These are phyloP conservation scores for Martes martes DNA, from an alignment of 2,113 vertebrate genomes.

Conservation along the genomic window DNA sequence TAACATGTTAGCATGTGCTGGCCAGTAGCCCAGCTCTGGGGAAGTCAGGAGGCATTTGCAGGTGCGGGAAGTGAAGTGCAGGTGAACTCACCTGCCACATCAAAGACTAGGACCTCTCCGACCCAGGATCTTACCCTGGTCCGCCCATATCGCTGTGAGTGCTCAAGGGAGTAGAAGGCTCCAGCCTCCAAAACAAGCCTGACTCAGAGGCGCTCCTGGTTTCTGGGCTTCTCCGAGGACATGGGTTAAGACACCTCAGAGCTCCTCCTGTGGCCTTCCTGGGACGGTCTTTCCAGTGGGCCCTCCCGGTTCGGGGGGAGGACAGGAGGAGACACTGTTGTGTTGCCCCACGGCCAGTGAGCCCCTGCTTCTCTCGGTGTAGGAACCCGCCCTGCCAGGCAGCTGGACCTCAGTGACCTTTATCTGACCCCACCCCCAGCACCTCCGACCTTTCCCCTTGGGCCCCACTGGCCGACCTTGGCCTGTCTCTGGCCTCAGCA, in stretches of 20 bases:
- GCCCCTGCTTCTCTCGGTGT: not conserved
- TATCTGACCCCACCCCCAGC: not conserved
- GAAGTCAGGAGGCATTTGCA: not conserved
- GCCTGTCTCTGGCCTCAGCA: slow-evolving; percentile 48
- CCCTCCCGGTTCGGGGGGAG: too few relatives aligned
- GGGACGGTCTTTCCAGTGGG: not conserved
- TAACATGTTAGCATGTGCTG: fast-evolving
- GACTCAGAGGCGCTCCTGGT: not conserved
- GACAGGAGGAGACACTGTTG: fast-evolving
- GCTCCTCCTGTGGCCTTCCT: too few relatives aligned
- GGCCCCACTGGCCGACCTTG: slow-evolving; percentile 15
- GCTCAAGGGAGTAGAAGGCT: not conserved
- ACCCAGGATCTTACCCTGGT: not conserved
- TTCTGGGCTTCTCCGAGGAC: not conserved
- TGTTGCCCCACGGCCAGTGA: not conserved
- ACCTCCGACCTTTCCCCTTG: slow-evolving; percentile 28
- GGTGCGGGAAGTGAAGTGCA: not conserved
- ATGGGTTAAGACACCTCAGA: fast-evolving
- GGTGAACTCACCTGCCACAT: not conserved
- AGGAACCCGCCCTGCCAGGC: not conserved
- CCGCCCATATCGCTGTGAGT: not conserved
- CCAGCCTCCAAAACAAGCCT: fast-evolving
- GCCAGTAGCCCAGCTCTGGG: fast-evolving
- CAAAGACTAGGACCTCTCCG: not conserved
- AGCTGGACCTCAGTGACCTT: not conserved